Percentiles rank a stretch among this genome's conserved stretches.
Conservation (phyloP, 2,888 invertebrate genomes). For the Lydus trimaculatus region DNA sequence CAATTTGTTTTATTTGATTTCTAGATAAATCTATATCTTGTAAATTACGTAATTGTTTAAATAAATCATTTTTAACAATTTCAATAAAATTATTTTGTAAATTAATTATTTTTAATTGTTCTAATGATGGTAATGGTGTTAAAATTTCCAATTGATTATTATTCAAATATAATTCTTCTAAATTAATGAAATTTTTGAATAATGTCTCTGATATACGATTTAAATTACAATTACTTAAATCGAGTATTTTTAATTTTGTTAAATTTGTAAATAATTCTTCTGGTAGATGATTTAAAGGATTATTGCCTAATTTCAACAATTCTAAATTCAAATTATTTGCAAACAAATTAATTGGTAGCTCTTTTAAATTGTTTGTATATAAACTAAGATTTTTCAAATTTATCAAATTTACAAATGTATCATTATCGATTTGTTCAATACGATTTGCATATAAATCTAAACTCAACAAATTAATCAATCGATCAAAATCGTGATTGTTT, state of each 20-base stretch:
- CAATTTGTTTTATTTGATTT: background rate
- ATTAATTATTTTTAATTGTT: background rate
- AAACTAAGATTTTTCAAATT: constrained; percentile 71
- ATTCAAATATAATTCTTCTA: background rate
- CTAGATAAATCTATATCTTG: background rate
- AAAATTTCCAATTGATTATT: background rate
- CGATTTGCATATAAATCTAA: background rate
- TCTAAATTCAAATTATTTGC: constrained; percentile 51
- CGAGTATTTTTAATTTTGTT: background rate
- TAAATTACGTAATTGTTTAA: background rate
- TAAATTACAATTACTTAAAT: background rate
- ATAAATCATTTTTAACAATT: background rate
- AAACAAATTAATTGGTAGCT: constrained; percentile 69
- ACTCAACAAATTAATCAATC: background rate
- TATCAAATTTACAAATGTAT: background rate
- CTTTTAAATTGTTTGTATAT: constrained; percentile 58
- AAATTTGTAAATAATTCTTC: background rate
- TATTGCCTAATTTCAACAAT: background rate
- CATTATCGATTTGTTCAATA: background rate
- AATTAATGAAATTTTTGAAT: background rate
- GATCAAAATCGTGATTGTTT: background rate
- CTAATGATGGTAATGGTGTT: background rate
- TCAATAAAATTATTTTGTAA: background rate
- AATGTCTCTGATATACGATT: background rate
- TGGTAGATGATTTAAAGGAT: background rate